Evolutionary conservation across 2,888 invertebrate species (phyloP), one percentile per base, ranked within the genome.

Genomic region (Drosophila paracracens): DNA sequence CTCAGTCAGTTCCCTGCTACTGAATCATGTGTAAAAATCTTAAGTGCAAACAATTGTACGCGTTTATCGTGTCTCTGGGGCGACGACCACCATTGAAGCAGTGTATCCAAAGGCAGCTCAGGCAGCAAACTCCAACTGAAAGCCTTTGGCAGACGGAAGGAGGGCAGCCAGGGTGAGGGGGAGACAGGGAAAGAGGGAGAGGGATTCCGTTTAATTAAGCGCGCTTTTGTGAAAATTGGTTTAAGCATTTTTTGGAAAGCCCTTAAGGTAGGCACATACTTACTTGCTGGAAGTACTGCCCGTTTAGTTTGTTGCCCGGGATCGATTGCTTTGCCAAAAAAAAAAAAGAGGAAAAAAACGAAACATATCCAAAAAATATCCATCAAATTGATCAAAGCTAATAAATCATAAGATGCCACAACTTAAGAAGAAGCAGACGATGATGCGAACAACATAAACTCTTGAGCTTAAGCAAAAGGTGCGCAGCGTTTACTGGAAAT

Each of bases 31-130:
- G 93, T 93, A 92, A 93, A 92, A 93, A 93, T 93, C 92, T 92
- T 93, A 93, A 93, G 93, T 93, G 93, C 93, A 93, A 93, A 93
- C 93, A 93, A 93, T 92, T 92, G 92, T 92, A 91, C 89, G 91
- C 91, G 91, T 91, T 91, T 91, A 91, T 92, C 90, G 91, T 90
- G 87, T 90, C 90, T 89, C 91, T 86, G 77, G 85, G 84, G 89
- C 90, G 87, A 91, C 89, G 90, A 91, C 92, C 86, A 91, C 91
- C 91, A 82, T 88, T 88, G 88, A 89, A 89, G 85, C 73, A 66
- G 40, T 40, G 48, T 43, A 69, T 50, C 48, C 31, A 43, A 29
- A 48, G 56, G 56, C n/a, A 54, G 51, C 40, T 60, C 59, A 38
- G 56, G 50, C 33, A 51, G 35, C 50, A 54, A 46, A 1, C 8